Percentiles rank a stretch among this genome's conserved stretches.
Conservation (phyloP, 2,113 vertebrate species). For the Bothrops jararaca region DNA sequence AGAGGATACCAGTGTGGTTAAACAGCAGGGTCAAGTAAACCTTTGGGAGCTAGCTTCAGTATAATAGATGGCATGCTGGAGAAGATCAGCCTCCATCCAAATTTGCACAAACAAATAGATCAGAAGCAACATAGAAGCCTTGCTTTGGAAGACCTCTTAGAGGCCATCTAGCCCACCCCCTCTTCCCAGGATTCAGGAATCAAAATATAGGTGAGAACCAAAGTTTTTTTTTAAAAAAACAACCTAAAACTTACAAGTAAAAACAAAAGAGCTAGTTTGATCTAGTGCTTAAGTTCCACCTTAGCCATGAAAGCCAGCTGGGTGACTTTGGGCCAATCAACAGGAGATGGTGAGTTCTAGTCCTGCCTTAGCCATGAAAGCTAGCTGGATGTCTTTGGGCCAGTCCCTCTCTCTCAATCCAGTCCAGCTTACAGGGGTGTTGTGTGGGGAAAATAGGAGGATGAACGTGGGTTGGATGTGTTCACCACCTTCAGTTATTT, state of each 20-base stretch:
- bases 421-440: background rate
- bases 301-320: too few relatives aligned
- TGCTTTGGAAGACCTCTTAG: background rate
- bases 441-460: background rate
- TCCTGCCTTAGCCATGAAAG: background rate
- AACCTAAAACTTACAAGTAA: too few relatives aligned
- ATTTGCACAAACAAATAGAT: background rate
- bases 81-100: background rate
- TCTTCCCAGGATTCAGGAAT: background rate
- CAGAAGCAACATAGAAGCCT: background rate
- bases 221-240: too few relatives aligned
- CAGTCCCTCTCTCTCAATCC: background rate
- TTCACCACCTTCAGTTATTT: too few relatives aligned
- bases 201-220: too few relatives aligned
- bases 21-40: background rate
- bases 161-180: background rate
- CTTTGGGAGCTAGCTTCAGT: background rate
- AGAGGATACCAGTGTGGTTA: background rate
- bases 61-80: background rate
- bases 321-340: too few relatives aligned
- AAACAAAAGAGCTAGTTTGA: background rate
- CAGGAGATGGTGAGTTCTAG: background rate
- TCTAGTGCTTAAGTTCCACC: background rate
- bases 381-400: background rate
- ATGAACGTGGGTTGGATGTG: too few relatives aligned